Conservation (phyloP, 1,140 invertebrate genomes). For the Brachionus calyciflorus region DNA sequence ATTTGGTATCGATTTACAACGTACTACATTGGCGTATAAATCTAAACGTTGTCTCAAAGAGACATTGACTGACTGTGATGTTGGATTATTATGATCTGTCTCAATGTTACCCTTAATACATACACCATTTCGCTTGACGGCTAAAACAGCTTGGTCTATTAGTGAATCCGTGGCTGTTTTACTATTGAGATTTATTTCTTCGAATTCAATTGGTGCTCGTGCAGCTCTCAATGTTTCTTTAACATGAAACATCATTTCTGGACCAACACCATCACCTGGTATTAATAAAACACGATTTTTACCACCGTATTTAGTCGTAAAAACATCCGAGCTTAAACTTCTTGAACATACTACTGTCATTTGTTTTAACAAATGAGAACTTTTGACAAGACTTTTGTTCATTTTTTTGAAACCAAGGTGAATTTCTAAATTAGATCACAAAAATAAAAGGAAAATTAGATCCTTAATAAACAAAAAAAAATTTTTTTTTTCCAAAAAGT, state of each 20-base stretch:
- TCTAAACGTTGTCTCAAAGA: slow-evolving; percentile 73
- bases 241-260: slow-evolving; percentile 87
- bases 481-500: too few species aligned
- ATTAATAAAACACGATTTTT: slow-evolving; percentile 38
- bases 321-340: not conserved
- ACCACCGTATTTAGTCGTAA: slow-evolving; percentile 44
- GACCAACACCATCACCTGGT: slow-evolving; percentile 89
- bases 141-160: slow-evolving; percentile 15
- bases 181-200: slow-evolving; percentile 54
- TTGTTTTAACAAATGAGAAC: not conserved
- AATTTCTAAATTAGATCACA: too few species aligned
- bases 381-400: slow-evolving; percentile 21
- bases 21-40: slow-evolving; percentile 95
- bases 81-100: slow-evolving; percentile 40
- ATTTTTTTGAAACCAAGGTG: not conserved
- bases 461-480: too few species aligned
- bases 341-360: not conserved
- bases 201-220: slow-evolving; percentile 63
- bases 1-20: slow-evolving; percentile 86
- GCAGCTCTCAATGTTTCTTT: slow-evolving; percentile 80
- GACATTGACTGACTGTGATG: slow-evolving; percentile 29
- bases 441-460: too few species aligned
- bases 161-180: not conserved
- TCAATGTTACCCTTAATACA: slow-evolving; percentile 47
- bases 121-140: slow-evolving; percentile 41